A percentile compares a stretch with the other conserved stretches of the same genome.
phyloP scores from a whole-genome alignment of 2,797 vertebrate genomes.

The Mormyrops boulengeri region DNA sequence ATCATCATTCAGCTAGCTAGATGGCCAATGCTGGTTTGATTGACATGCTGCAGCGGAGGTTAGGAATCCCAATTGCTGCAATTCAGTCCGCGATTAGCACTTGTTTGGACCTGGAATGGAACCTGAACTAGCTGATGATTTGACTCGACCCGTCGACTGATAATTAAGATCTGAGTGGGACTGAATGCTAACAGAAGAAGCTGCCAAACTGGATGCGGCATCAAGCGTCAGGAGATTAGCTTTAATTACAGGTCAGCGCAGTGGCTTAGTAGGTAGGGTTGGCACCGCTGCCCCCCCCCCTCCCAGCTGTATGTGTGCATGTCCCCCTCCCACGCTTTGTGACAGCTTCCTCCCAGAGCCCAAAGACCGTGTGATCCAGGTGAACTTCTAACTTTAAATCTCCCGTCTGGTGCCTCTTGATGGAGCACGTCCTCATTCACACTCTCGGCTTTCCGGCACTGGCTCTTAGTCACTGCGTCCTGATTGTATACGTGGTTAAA shows the following conservation, averaged over 20 bases:
- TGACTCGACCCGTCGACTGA: not conserved
- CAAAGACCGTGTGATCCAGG: not conserved
- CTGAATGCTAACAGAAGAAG: not conserved
- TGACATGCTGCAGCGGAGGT: not conserved
- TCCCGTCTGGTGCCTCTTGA: not conserved
- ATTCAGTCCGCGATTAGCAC: constrained; percentile 6
- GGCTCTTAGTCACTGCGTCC: not conserved
- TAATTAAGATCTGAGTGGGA: not conserved
- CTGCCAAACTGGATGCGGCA: not conserved
- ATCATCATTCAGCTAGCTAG: not conserved
- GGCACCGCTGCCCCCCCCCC: not conserved
- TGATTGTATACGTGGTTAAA: not conserved
- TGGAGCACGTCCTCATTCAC: not conserved
- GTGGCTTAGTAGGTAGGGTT: not conserved
- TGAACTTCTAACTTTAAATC: not conserved
- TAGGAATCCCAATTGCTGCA: constrained; percentile 6
- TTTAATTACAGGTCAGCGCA: not conserved
- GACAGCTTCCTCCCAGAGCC: not conserved
- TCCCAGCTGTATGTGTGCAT: not conserved
- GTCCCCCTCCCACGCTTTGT: not conserved
- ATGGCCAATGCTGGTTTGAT: not conserved
- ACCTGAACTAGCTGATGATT: not conserved
- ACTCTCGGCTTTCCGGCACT: not conserved
- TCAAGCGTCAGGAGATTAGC: not conserved
- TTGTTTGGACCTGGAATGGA: constrained; percentile 5